Evolutionary conservation across 2,888 invertebrate genomes (phyloP).

Genomic region (Apotomis betuletana): DNA sequence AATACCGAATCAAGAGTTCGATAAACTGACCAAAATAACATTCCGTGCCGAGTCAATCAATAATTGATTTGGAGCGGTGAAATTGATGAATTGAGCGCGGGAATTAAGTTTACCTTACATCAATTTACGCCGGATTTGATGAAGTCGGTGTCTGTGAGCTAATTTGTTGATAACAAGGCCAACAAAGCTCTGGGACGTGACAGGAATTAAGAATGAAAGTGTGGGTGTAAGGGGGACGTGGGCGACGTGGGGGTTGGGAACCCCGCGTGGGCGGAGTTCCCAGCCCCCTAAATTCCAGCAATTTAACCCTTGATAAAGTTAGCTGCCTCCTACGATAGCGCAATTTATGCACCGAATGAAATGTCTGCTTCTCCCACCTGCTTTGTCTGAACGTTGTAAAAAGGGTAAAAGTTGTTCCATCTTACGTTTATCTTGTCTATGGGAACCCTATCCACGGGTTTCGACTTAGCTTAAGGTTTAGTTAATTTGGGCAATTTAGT

Average conservation of each 20-base stretch:
- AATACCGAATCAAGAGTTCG: slow-evolving; percentile 24
- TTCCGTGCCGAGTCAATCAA: slow-evolving; percentile 28
- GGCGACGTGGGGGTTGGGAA: slow-evolving; percentile 6
- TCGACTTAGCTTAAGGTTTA: no score
- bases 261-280: slow-evolving; percentile 14
- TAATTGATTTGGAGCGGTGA: slow-evolving; percentile 7
- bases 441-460: no score
- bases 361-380: slow-evolving; percentile 18
- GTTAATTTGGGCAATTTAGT: no score
- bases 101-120: slow-evolving; percentile 16
- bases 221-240: slow-evolving; percentile 36
- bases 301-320: slow-evolving; percentile 29
- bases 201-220: slow-evolving; percentile 37
- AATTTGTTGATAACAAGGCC: slow-evolving; percentile 24
- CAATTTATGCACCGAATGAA: slow-evolving; percentile 33
- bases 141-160: slow-evolving; percentile 1
- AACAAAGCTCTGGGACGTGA: slow-evolving; percentile 9
- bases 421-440: no score
- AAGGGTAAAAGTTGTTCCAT: neutral
- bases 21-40: slow-evolving; percentile 25
- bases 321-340: slow-evolving; percentile 17
- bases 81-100: slow-evolving; percentile 10
- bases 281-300: slow-evolving; percentile 1
- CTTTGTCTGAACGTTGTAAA: neutral
- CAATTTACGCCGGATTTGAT: slow-evolving; percentile 5